Evolutionary conservation across 1,140 invertebrate species (phyloP), one percentile per base, ranked within the genome.

Genomic region (Euwallacea fornicatus): DNA sequence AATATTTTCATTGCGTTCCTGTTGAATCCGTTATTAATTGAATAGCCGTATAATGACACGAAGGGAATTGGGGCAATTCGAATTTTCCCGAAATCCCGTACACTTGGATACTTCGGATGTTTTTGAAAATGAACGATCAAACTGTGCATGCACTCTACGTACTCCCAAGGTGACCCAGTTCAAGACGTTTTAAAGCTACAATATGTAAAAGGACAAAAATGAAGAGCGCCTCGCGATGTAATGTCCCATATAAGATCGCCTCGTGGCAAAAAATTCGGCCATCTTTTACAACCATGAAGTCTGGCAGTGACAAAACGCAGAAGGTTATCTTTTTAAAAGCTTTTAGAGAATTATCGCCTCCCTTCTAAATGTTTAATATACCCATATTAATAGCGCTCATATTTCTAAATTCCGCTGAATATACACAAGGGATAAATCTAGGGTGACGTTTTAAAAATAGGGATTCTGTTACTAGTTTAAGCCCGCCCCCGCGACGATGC

Each of bases 251-350:
- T 50, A 50, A 50, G 46, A 50, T 50, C 46, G 46, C 13, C 13
- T 11, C 46, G 46, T 50, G 46, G 46, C 46, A 50, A 50, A 50
- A 50, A 50, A 50, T 50, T 50, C 46, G 46, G 9, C 46, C 46
- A 58, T 58, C 55, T 15, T 33, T 58, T 58, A 58, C 13, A 58
- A 58, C 21, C 55, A 58, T 58, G 21, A 58, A 58, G n/a, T 33
- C 15, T 58, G 55, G 55, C 55, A 58, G 55, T 58, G 55, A 58
- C 55, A 58, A 58, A 58, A 58, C 21, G 55, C 21, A 13, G 55
- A 15, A 16, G 55, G 55, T 58, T 58, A 58, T 58, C 8, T 58
- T 58, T 58, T 58, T 21, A 58, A 58, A 58, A 58, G 13, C 55
- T 15, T 58, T 58, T 10, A 58, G 55, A 58, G 21, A 58, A 58